Base-by-base conservation (phyloP, 2,113 vertebrate species). In the Eupsittula cactorum region DNA sequence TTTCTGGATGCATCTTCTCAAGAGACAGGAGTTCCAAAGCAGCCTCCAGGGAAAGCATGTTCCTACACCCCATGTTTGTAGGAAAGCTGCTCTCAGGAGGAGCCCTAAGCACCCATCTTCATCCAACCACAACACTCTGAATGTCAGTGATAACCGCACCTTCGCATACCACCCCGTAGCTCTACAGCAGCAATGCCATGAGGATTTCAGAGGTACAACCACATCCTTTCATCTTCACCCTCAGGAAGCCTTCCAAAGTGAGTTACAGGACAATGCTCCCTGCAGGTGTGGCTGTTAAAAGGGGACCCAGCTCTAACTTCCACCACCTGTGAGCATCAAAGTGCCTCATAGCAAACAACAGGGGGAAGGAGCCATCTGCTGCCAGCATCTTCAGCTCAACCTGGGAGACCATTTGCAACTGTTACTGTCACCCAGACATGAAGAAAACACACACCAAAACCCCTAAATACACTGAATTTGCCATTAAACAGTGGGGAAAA, bases 141-240 rank as follows among this genome's bases (percentile, higher is more conserved):
- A 13, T 0, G 2, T 3, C 7, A 19, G 50, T 0, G 8, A 35
- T 20, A 50, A 25, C 46, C 39, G 12, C 41, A 24, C 74, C 68
- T 47, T 11, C 33, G 10, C 1, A 0, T 55, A 11, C 64, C 19
- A 35, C 11, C 29, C 53, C 1, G 0, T 3, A 69, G 69, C 63
- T 42, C 42, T 31, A 33, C 1, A 0, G 27, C 18, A 59, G 21
- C 25, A 33, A 4, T 0, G 4, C 35, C 19, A 1, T 2, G 5
- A 49, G 15, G 0, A 12, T 84, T 89, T 74, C 86, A 76, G 80
- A 90, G 55, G 20, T 13, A 17, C 35, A 16, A 16, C 35, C 39
- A 0, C 25, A 33, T 23, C 41, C 73, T 74, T 93, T 77, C 20
- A 70, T 50, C 77, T 27, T 28, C 71, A 47, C 7, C 19, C 64